Conservation (phyloP, 2,888 invertebrate species). For the Micoletzkya japonica region DNA sequence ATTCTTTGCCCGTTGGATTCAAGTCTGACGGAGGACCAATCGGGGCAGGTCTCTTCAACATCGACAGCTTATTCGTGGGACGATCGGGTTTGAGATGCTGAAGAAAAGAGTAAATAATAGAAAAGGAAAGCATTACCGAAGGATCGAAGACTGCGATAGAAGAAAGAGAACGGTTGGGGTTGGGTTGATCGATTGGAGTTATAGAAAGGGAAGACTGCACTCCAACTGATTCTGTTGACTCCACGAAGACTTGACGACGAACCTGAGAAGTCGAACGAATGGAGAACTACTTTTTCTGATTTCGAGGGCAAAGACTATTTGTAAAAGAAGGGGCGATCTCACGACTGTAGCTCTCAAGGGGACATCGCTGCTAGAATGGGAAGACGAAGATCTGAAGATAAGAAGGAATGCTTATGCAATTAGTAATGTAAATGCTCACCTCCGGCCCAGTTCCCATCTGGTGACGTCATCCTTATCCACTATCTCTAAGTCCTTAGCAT, state of each 20-base stretch:
- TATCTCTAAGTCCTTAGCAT: slow-evolving; percentile 9
- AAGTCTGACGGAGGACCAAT: slow-evolving; percentile 44
- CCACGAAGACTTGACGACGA: slow-evolving; percentile 32
- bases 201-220: slow-evolving; percentile 46
- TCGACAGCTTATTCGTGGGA: slow-evolving; percentile 38
- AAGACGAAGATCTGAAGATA: too few relatives aligned
- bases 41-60: slow-evolving; percentile 52
- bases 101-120: slow-evolving; percentile 18
- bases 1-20: too few relatives aligned
- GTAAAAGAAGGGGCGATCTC: not conserved
- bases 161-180: slow-evolving; percentile 41
- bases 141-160: slow-evolving; percentile 47
- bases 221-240: slow-evolving; percentile 33
- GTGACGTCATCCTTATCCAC: slow-evolving; percentile 14
- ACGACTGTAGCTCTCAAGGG: not conserved
- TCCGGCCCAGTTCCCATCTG: not conserved
- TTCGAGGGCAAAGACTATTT: not conserved
- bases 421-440: not conserved
- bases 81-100: slow-evolving; percentile 31
- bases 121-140: slow-evolving; percentile 33
- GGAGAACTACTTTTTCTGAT: not conserved
- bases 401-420: too few relatives aligned
- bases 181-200: slow-evolving; percentile 43
- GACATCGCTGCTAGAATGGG: too few relatives aligned
- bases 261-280: slow-evolving; percentile 29